phyloP scores from a whole-genome alignment of 1,140 invertebrate genomes.

The Psilanteris sp. region DNA sequence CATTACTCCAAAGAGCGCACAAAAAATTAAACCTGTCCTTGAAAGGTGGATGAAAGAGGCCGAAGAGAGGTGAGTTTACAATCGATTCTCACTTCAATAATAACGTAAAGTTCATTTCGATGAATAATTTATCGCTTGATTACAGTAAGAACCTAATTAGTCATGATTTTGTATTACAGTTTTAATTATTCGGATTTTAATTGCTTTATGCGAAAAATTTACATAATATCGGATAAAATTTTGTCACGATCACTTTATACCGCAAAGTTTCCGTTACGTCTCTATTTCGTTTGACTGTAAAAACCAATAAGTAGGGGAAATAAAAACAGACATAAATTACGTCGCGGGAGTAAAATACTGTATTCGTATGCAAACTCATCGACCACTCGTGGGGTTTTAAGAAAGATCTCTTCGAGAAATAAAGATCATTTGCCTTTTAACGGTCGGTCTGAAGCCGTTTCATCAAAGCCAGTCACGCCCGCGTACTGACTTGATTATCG shows the following conservation, averaged over 20 bases:
- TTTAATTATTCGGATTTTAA: conserved; percentile 34
- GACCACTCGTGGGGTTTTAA: conserved; percentile 1
- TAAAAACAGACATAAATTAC: conserved; percentile 35
- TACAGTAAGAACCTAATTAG: conserved; percentile 17
- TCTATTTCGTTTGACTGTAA: conserved; percentile 13
- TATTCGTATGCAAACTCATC: conserved; percentile 30
- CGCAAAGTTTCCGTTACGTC: conserved; percentile 21
- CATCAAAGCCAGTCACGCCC: conserved; percentile 53
- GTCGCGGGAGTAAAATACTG: conserved; percentile 13
- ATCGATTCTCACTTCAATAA: conserved; percentile 32
- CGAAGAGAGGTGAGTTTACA: conserved; percentile 92
- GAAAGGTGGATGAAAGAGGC: conserved; percentile 99
- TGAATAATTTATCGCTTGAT: conserved; percentile 35
- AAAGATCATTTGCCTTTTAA: conserved; percentile 65
- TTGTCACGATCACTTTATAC: no score
- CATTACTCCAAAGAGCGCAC: conserved; percentile 99
- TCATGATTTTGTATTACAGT: conserved; percentile 20
- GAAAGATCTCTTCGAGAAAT: conserved; percentile 22
- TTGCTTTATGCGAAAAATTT: conserved; percentile 25
- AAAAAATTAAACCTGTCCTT: conserved; percentile 99
- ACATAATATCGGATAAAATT: conserved; percentile 16
- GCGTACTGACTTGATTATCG: conserved; percentile 55
- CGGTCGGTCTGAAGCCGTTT: conserved; percentile 45
- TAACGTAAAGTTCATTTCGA: neutral
- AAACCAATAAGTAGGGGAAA: conserved; percentile 17